Evolutionary conservation across 2,113 vertebrate species (phyloP).

Genomic region (Tursiops truncatus): DNA sequence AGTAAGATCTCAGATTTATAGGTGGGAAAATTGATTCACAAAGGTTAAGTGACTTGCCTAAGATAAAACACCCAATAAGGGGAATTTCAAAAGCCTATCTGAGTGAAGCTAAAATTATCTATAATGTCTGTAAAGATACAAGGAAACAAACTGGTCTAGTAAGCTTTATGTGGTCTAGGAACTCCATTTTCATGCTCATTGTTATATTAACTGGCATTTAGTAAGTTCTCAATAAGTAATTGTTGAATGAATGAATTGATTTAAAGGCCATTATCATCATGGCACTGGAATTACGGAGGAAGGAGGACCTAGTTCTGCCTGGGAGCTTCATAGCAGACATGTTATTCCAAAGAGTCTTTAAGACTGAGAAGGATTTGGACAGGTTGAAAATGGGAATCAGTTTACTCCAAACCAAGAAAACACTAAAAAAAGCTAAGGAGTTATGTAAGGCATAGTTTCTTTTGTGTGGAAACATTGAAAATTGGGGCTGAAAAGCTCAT

Average conservation of each 20-base stretch:
- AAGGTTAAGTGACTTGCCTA: neutral
- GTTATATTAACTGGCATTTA: neutral
- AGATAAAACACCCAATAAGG: neutral
- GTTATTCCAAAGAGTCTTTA: neutral
- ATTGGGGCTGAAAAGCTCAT: neutral
- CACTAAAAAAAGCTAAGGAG: neutral
- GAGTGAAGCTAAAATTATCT: neutral
- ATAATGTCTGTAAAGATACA: neutral
- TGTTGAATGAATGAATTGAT: neutral
- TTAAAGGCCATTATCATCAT: fast-evolving
- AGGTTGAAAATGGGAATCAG: neutral
- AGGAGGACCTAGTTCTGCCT: neutral
- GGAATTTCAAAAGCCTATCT: neutral
- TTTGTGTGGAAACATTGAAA: neutral
- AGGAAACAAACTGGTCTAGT: neutral
- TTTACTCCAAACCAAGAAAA: neutral
- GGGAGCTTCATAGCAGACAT: neutral
- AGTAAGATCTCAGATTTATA: neutral
- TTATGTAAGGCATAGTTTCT: neutral
- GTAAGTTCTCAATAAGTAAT: neutral
- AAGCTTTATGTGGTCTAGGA: neutral
- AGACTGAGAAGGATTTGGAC: neutral
- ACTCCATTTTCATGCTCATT: neutral
- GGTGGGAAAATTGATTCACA: neutral
- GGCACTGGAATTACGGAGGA: neutral